Percentiles rank a stretch among this genome's conserved stretches.
These are phyloP conservation scores for Chrysemys picta DNA, from an alignment of 2,113 vertebrate genomes.

Conservation along the genomic window DNA sequence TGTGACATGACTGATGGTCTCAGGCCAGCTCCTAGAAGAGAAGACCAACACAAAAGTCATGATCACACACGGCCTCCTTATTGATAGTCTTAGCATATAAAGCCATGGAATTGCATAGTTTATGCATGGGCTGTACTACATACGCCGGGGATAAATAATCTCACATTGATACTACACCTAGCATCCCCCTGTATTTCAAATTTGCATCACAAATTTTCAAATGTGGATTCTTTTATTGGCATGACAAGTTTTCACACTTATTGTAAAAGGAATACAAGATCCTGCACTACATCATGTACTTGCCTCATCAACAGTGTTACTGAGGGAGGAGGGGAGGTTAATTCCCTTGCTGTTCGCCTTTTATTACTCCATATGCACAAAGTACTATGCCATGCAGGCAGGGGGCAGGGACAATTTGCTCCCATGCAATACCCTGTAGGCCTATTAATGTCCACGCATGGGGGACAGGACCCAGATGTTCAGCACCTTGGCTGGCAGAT, in stretches of 20 bases:
- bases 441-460: neutral
- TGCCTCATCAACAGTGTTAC: rapidly evolving
- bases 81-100: rapidly evolving
- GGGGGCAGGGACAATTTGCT: neutral
- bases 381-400: neutral
- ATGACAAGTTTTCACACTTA: neutral
- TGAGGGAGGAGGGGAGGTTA: rapidly evolving
- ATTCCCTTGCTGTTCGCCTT: neutral
- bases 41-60: rapidly evolving
- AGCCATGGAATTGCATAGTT: rapidly evolving
- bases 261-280: neutral
- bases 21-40: rapidly evolving
- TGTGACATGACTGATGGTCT: neutral
- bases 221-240: neutral
- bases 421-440: no score
- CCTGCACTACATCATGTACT: rapidly evolving
- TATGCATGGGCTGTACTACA: rapidly evolving
- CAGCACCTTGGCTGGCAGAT: no score
- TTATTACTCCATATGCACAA: neutral
- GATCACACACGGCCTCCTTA: rapidly evolving
- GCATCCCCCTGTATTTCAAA: rapidly evolving
- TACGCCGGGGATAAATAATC: rapidly evolving
- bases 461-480: neutral
- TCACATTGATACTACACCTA: rapidly evolving
- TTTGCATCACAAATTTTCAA: rapidly evolving